Evolutionary conservation across 1,140 invertebrate genomes (phyloP).

Genomic region (Anadara kagoshimensis): DNA sequence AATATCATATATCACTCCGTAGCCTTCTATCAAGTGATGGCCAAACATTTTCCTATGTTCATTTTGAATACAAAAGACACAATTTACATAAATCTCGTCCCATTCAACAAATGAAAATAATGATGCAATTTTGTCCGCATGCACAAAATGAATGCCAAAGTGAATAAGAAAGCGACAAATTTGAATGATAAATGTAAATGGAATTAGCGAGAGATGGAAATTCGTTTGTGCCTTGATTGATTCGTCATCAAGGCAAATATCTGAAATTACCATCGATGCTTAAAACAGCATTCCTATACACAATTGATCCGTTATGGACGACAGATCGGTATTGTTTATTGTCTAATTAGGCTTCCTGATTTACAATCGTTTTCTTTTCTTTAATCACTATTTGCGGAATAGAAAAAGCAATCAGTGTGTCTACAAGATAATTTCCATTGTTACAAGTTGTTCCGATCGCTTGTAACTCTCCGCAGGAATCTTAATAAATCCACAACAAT

Average conservation of each 20-base stretch:
- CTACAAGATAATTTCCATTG: too few species aligned
- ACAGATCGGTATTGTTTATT: slow-evolving; percentile 20
- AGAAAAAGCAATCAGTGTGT: too few species aligned
- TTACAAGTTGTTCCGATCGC: too few species aligned
- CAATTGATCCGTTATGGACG: background rate
- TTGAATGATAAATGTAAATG: slow-evolving; percentile 25
- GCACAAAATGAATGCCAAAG: background rate
- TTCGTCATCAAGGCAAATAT: slow-evolving; percentile 19
- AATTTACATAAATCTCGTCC: slow-evolving; percentile 10
- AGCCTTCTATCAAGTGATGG: too few species aligned
- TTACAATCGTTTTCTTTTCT: background rate
- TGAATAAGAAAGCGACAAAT: slow-evolving; percentile 21
- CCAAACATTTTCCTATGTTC: background rate
- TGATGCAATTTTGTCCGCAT: slow-evolving; percentile 18
- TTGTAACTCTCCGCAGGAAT: too few species aligned
- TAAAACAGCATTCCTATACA: slow-evolving; percentile 15
- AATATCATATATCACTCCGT: too few species aligned
- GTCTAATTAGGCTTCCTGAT: background rate
- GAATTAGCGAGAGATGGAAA: slow-evolving; percentile 20
- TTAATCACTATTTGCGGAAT: too few species aligned
- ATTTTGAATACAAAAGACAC: slow-evolving; percentile 25
- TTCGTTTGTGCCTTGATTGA: slow-evolving; percentile 19
- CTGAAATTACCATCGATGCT: slow-evolving; percentile 15
- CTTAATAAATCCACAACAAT: too few species aligned
- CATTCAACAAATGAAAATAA: slow-evolving; percentile 2